A percentile compares a stretch with the other conserved stretches of the same genome.
These are phyloP conservation scores for Manis javanica DNA, from an alignment of 2,797 vertebrate genomes.

Conservation along the genomic window DNA sequence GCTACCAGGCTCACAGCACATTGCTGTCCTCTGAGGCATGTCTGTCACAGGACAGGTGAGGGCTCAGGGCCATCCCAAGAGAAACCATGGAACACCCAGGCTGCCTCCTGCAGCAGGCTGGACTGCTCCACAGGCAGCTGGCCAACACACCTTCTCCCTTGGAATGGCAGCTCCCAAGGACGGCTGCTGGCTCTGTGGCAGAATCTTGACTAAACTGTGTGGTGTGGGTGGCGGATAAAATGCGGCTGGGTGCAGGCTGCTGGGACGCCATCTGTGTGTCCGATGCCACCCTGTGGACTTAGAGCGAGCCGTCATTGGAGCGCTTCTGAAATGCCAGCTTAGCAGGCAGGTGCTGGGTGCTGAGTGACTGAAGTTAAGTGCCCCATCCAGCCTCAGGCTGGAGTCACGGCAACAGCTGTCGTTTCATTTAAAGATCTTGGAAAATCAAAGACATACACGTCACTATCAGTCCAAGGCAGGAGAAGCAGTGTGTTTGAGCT, in stretches of 20 bases:
- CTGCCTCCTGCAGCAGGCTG: background rate
- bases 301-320: background rate
- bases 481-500: background rate
- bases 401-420: background rate
- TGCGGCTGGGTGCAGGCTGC: background rate
- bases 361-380: background rate
- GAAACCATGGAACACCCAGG: background rate
- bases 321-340: background rate
- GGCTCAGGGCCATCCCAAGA: background rate
- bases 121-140: background rate
- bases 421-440: slow-evolving; percentile 31
- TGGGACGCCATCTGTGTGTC: background rate
- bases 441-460: background rate
- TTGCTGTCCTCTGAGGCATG: slow-evolving; percentile 62
- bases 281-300: background rate
- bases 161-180: background rate
- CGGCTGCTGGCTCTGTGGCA: background rate
- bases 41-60: background rate
- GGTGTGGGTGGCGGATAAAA: background rate
- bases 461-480: background rate
- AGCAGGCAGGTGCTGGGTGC: background rate
- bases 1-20: slow-evolving; percentile 64
- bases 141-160: background rate
- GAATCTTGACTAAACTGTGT: background rate
- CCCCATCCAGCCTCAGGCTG: background rate